Evolutionary conservation across 1,140 invertebrate species (phyloP), one percentile per base, ranked within the genome.

Genomic region (Vanessa atalanta): DNA sequence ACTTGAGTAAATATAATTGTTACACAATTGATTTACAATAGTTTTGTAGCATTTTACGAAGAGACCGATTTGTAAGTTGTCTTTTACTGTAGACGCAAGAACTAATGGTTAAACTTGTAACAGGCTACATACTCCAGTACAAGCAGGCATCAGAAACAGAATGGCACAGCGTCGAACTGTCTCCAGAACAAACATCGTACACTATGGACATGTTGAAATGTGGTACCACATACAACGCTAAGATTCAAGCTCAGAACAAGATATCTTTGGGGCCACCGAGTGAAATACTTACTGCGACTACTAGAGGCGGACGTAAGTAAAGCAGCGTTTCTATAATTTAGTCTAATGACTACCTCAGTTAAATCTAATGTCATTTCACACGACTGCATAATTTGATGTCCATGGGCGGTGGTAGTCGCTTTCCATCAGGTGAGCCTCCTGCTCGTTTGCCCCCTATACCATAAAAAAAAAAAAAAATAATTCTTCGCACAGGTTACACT

Each of bases 151-250:
- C 93, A 63, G 94, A 95, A 43, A 81, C 77, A 2, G 95, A 95
- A 23, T 96, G 95, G 95, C 93, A 95, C 80, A 94, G 94, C 73
- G 93, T 95, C 0, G 93, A 95, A 51, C 83, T 97, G 16, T 95
- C 96, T 13, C 94, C 95, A 0, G 95, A 96, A 77, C 91, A 94
- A 23, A 94, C 93, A 9, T 95, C 95, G 13, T 96, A 96, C 80
- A 95, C 95, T 0, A 91, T 97, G 71, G 95, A 95, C 63, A 94
- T 95, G 77, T 90, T 98, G 0, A 94, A 95, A 75, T 98, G 97
- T 87, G 97, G 95, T 8, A 94, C 94, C 11, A 93, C 94, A 0
- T 96, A 96, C 77, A 93, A 95, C 78, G 93, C 96, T 3, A 95
- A 95, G 83, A 93, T 96, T 66, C 95, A 95, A 48, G 96, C 95